Percentiles rank a stretch among this genome's conserved stretches.
phyloP scores from a whole-genome alignment of 2,888 invertebrate species.

The Candidula unifasciata region DNA sequence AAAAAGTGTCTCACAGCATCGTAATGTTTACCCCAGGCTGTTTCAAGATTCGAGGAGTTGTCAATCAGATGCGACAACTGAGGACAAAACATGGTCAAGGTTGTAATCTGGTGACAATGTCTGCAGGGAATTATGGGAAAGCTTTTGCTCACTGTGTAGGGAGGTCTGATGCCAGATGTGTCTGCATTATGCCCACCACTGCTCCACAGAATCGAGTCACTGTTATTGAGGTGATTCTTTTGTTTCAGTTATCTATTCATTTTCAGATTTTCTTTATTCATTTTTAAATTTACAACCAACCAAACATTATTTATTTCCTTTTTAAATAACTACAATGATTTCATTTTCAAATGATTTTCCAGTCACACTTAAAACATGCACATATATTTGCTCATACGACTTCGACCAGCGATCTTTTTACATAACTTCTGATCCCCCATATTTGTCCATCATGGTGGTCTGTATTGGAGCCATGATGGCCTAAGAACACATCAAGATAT shows the following conservation, averaged over 20 bases:
- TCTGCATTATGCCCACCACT: conserved; percentile 73
- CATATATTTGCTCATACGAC: too few species aligned
- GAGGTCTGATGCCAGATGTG: conserved; percentile 56
- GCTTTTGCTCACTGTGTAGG: conserved; percentile 71
- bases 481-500: too few species aligned
- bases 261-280: background rate
- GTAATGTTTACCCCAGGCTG: conserved; percentile 64
- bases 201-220: conserved; percentile 70
- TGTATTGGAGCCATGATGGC: too few species aligned
- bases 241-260: background rate
- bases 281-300: too few species aligned
- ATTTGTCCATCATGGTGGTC: too few species aligned
- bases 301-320: too few species aligned
- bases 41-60: conserved; percentile 75
- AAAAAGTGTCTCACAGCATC: background rate
- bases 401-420: too few species aligned
- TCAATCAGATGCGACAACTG: conserved; percentile 70
- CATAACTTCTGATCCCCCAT: too few species aligned
- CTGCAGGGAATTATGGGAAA: conserved; percentile 78
- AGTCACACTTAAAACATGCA: too few species aligned
- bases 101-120: conserved; percentile 71
- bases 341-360: too few species aligned
- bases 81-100: conserved; percentile 58
- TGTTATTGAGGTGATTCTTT: conserved; percentile 66
- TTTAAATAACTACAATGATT: too few species aligned